A percentile compares a stretch with the other conserved stretches of the same genome.
Conservation (phyloP, 2,113 vertebrate genomes). For the Leptobrachium leishanense region DNA sequence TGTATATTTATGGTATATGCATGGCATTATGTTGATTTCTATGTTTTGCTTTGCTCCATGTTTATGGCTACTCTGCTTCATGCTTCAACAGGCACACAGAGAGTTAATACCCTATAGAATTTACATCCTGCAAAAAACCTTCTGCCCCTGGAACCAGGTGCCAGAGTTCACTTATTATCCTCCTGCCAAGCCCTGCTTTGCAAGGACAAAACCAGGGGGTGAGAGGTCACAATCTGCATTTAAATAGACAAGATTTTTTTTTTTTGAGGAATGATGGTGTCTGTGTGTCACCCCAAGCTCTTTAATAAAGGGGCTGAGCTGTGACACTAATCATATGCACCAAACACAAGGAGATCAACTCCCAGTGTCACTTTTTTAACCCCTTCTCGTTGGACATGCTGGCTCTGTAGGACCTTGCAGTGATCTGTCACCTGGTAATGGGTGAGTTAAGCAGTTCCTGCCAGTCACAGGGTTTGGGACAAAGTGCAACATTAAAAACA, state of each 20-base stretch:
- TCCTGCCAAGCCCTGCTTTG: conserved; percentile 22
- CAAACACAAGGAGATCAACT: conserved; percentile 1
- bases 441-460: not conserved
- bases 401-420: not conserved
- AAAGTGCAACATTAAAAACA: not conserved
- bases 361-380: not conserved
- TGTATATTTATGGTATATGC: too few relatives aligned
- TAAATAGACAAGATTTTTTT: conserved; percentile 49
- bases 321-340: conserved; percentile 24
- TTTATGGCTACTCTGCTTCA: not conserved
- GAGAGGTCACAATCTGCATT: conserved; percentile 59
- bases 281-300: conserved; percentile 22
- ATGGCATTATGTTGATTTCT: too few relatives aligned
- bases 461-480: not conserved
- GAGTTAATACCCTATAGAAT: not conserved
- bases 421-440: not conserved
- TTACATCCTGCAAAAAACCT: conserved; percentile 12
- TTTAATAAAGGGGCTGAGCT: conserved; percentile 2
- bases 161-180: conserved; percentile 38
- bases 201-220: conserved; percentile 29
- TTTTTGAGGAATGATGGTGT: conserved; percentile 23
- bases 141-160: conserved; percentile 23
- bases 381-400: not conserved
- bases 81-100: not conserved
- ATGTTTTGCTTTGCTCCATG: too few relatives aligned